Evolutionary conservation across 2,113 vertebrate genomes (phyloP).

Genomic region (Alces alces): DNA sequence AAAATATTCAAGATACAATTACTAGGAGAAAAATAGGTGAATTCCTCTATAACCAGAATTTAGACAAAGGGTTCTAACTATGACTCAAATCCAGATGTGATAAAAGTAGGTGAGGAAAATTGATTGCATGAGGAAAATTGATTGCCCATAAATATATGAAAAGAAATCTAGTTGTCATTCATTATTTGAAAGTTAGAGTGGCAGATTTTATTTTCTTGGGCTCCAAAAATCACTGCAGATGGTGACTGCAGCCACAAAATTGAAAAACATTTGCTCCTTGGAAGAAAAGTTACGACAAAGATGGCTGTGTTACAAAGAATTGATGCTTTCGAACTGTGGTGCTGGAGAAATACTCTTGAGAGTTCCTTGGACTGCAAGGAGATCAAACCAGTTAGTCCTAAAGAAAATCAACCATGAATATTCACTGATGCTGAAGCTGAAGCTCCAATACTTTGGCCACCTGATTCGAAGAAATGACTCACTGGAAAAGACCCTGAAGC

Average conservation of each 20-base stretch:
- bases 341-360: neutral
- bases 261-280: neutral
- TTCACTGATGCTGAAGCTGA: neutral
- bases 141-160: neutral
- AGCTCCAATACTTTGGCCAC: neutral
- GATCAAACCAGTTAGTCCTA: neutral
- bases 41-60: neutral
- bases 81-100: neutral
- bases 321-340: neutral
- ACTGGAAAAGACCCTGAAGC: neutral
- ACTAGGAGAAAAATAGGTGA: neutral
- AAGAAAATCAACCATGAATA: neutral
- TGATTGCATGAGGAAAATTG: neutral
- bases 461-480: neutral
- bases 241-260: neutral
- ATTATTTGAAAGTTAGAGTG: neutral
- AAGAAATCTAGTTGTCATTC: neutral
- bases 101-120: neutral
- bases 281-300: neutral
- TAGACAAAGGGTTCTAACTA: neutral
- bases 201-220: neutral
- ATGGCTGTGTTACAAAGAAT: neutral
- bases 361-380: neutral
- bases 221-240: neutral
- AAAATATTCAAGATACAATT: neutral